These are phyloP conservation scores for Haliaeetus leucogaster DNA, from an alignment of 2,113 vertebrate species.

Conservation along the genomic window DNA sequence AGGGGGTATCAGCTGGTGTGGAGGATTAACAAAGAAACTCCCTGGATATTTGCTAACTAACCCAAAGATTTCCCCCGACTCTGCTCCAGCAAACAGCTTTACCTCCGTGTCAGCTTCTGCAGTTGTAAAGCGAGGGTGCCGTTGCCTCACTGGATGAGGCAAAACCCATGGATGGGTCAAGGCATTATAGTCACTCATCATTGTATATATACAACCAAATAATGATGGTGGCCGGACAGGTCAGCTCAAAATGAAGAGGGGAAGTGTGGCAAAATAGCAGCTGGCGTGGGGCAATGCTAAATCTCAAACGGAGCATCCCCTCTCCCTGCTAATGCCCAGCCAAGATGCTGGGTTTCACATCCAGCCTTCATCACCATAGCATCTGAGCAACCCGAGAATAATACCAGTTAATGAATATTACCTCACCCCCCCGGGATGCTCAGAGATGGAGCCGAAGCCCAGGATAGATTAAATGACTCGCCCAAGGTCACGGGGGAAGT, in stretches of 20 bases:
- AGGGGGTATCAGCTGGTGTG: neutral
- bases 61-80: neutral
- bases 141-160: neutral
- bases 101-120: neutral
- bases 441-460: constrained; percentile 21
- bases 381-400: constrained; percentile 48
- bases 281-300: neutral
- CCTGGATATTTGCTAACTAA: neutral
- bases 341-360: neutral
- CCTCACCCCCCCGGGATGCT: constrained; percentile 34
- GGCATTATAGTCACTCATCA: neutral
- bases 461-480: constrained; percentile 60
- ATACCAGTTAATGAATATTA: constrained; percentile 61
- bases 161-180: neutral
- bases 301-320: neutral
- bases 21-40: neutral
- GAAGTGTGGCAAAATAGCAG: neutral
- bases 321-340: neutral
- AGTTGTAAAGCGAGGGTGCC: neutral
- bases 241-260: neutral
- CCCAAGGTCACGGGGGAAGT: constrained; percentile 59
- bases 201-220: neutral
- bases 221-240: neutral
- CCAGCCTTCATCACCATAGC: constrained; percentile 19
- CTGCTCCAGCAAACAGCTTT: neutral